phyloP scores from a whole-genome alignment of 2,113 vertebrate species.

The Myodes glareolus region DNA sequence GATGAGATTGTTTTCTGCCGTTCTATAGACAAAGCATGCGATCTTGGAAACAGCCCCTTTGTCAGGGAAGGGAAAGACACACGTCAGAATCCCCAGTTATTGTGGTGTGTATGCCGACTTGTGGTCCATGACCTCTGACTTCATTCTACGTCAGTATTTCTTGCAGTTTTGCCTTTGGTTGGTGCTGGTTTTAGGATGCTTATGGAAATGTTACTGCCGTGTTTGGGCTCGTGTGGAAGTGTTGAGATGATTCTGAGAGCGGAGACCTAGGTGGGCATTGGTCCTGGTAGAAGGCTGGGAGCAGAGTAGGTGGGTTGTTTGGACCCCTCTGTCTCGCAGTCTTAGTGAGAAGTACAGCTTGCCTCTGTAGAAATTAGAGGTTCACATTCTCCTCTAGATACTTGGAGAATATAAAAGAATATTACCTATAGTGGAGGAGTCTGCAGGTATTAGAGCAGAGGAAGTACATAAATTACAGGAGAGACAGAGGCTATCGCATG shows the following conservation, averaged over 20 bases:
- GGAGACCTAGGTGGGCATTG: background rate
- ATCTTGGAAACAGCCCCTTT: background rate
- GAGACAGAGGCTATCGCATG: background rate
- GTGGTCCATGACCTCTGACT: background rate
- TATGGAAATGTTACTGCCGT: background rate
- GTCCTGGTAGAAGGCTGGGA: background rate
- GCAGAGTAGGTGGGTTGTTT: background rate
- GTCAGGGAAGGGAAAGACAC: background rate
- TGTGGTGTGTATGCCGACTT: background rate
- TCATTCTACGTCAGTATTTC: background rate
- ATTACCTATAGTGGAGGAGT: background rate
- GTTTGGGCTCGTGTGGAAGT: background rate
- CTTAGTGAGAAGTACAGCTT: background rate
- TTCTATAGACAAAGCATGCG: background rate
- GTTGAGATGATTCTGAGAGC: background rate
- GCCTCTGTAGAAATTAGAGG: background rate
- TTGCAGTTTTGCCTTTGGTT: background rate
- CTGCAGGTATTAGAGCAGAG: background rate
- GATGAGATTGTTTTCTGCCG: slow-evolving; percentile 4
- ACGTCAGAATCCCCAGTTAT: background rate
- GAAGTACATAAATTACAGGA: background rate
- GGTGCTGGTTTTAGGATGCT: background rate
- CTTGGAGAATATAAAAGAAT: background rate
- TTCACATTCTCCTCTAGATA: accelerated
- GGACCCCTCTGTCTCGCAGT: accelerated